Base-by-base conservation (phyloP, 2,113 vertebrate species). In the Lasiurus borealis region DNA sequence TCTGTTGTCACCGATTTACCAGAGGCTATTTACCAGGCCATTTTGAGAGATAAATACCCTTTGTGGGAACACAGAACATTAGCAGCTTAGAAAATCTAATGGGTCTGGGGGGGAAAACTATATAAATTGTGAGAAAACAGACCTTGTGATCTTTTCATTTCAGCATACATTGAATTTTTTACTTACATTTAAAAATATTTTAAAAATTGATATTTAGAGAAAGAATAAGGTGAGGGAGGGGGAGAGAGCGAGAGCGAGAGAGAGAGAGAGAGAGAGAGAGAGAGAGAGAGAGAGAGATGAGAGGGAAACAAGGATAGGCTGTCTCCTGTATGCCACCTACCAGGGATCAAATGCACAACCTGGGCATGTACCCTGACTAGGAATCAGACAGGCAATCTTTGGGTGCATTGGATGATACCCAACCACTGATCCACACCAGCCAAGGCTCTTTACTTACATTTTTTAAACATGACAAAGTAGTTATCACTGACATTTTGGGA, bases 71-170 rank as follows among this genome's bases (percentile, higher is more conserved):
- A 72, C 27, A 91, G 34, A 75, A 80, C 25, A 71, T 84, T 46
- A 95, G 31, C 27, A 93, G 25, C 66, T 84, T 44, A 87, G 48
- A 93, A 76, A 84, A 77, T 88, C 62, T 52, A 95, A 69, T 8
- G 23, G 8, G 31, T 36, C 64, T 87, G 18, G 31, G 57, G 11
- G 57, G 8, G 4, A 48, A 91, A 91, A 87, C 90, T 40, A 83
- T 36, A 46, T 31, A 72, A 82, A 78, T 50, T 86, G 31, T 50
- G n/a, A 92, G 27, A 66, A 84, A 96, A 86, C 46, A 48, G 44
- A 83, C 8, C 52, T 46, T 76, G 64, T 34, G 13, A n/a, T 88
- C 46, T 77, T 81, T 81, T 88, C 23, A 21, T 34, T 69, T 72
- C 76, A 54, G 52, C 69, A 81, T 21, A 91, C 27, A 64, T 57